Base-by-base conservation (phyloP, 2,888 invertebrate species). In the Orthosia incerta region DNA sequence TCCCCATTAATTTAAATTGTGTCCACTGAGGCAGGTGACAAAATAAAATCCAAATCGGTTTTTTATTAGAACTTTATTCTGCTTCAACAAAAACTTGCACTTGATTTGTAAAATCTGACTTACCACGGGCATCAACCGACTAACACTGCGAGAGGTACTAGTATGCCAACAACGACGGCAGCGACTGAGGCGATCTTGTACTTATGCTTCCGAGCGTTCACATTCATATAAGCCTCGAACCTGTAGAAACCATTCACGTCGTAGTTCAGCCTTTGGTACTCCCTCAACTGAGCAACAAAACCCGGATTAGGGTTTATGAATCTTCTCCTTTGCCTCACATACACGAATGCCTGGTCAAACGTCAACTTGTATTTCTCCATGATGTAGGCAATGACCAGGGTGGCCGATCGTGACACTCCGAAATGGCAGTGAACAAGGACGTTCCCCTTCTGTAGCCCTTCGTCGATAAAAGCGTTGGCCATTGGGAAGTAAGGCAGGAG, bases 301-400 rank as follows among this genome's bases (percentile, higher is more conserved):
- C 99, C 99, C 77, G 99, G 97, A 94, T 99, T 99, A 3, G 99
- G 99, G 74, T 99, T 99, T 89, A 99, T 99, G 91, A 99, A 99
- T 76, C 98, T 97, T 67, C 99, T 97, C 74, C 98, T 98, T 84
- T 97, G 97, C 92, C 98, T 98, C 72, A 99, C 99, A 91, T 98
- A 97, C 88, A 98, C 97, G 95, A 98, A 99, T 0, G 99, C 99
- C 90, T 99, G 98, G 60, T 98, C 97, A 96, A 98, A 98, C 55
- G 98, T 97, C 92, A 99, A 93, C 76, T 97, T 97, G 91, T 98
- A 98, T 94, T 98, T 98, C 89, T 98, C 98, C 98, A 99, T 99
- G 88, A 99, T 97, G 96, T 98, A 99, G 64, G 99, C 99, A 90
- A 99, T 99, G 90, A 99, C 99, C 91, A 99, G 97, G 80, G 99